Evolutionary conservation across 1,140 invertebrate species (phyloP).

Genomic region (Drosophila murphyi): DNA sequence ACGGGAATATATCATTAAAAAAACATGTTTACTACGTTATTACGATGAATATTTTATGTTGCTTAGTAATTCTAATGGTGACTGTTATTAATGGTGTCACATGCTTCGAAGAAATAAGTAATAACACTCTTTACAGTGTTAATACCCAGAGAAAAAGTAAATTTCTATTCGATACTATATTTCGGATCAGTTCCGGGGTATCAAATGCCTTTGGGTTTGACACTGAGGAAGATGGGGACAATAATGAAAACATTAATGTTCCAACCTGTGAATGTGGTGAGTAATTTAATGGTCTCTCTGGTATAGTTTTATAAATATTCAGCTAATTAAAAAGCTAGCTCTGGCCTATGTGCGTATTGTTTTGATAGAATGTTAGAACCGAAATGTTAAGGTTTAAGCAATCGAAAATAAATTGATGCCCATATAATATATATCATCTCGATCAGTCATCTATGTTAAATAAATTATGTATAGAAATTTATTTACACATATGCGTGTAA

Average conservation of each 20-base stretch:
- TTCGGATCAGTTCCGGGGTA: conserved; percentile 85
- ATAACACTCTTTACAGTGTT: conserved; percentile 36
- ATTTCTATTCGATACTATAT: conserved; percentile 88
- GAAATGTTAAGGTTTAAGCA: too few species aligned
- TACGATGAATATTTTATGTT: conserved; percentile 68
- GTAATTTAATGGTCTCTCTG: conserved; percentile 27
- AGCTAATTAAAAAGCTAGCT: too few species aligned
- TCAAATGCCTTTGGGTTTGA: conserved; percentile 85
- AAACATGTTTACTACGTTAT: conserved; percentile 62
- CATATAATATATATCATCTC: too few species aligned
- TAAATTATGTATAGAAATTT: too few species aligned
- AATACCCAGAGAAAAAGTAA: conserved; percentile 84
- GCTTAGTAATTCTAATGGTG: conserved; percentile 64
- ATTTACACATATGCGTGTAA: too few species aligned
- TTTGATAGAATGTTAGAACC: too few species aligned
- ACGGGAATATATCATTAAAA: conserved; percentile 32
- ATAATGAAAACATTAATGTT: conserved; percentile 79
- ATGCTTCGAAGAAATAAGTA: conserved; percentile 48
- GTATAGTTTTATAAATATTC: not conserved
- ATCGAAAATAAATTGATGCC: too few species aligned
- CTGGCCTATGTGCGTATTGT: too few species aligned
- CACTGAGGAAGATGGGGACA: conserved; percentile 85
- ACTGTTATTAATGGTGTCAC: conserved; percentile 51
- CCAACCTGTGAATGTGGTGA: conserved; percentile 88
- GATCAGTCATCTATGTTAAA: too few species aligned